These are phyloP conservation scores for cattle (Bos taurus) DNA, from an alignment of 2,113 vertebrate species.

Conservation along the genomic window DNA sequence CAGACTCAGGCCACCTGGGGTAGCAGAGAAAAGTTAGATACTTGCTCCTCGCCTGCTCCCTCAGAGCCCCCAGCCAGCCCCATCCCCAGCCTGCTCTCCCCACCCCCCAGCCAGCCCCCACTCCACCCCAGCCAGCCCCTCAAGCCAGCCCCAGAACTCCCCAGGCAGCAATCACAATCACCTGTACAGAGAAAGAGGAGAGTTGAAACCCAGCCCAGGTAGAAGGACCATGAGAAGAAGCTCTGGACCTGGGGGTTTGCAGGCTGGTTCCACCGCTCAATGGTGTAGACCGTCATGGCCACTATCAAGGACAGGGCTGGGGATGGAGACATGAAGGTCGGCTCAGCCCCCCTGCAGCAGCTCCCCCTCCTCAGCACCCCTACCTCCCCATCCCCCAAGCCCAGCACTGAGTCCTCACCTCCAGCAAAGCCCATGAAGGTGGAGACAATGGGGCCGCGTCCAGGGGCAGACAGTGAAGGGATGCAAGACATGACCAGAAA, in stretches of 20 bases:
- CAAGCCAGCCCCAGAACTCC: not conserved
- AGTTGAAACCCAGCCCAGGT: slow-evolving; percentile 60
- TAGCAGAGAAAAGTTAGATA: not conserved
- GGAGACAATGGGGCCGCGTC: not conserved
- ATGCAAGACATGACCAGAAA: slow-evolving; percentile 31
- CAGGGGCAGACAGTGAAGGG: rapidly evolving
- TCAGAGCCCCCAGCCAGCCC: too few relatives aligned
- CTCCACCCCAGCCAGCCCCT: not conserved
- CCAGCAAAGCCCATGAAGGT: not conserved
- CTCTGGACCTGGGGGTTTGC: not conserved
- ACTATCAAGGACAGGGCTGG: slow-evolving; percentile 26
- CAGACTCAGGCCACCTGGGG: slow-evolving; percentile 55
- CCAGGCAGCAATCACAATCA: not conserved
- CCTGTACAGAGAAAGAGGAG: slow-evolving; percentile 21
- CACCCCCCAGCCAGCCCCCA: too few relatives aligned
- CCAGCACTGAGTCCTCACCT: not conserved
- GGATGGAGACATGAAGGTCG: not conserved
- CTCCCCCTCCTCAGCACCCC: rapidly evolving
- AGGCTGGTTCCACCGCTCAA: not conserved
- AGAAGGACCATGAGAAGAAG: slow-evolving; percentile 68
- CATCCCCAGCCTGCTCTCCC: too few relatives aligned
- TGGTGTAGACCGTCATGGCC: slow-evolving; percentile 49
- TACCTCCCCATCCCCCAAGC: rapidly evolving
- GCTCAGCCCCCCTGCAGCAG: not conserved
- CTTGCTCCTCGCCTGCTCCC: not conserved